These are phyloP conservation scores for Monochamus saltuarius DNA, from an alignment of 1,140 invertebrate genomes.

Conservation along the genomic window DNA sequence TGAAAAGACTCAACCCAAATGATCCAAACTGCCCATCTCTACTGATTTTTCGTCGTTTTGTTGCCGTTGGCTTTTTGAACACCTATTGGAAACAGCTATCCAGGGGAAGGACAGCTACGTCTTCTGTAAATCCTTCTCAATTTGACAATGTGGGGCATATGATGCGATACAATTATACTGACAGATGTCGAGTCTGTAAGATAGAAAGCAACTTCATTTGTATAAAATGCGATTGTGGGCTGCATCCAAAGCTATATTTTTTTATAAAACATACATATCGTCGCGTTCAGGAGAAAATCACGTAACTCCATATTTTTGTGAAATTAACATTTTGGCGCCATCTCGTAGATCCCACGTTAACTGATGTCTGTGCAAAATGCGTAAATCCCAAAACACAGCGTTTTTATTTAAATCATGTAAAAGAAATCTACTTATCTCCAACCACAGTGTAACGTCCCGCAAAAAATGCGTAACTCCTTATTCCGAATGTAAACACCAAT, in stretches of 20 bases:
- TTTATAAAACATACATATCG: too few species aligned
- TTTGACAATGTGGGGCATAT: constrained; percentile 11
- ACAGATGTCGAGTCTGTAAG: constrained; percentile 17
- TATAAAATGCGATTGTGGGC: constrained; percentile 25
- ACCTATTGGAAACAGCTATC: constrained; percentile 4
- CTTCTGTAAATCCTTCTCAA: constrained; percentile 6
- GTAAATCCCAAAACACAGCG: too few species aligned
- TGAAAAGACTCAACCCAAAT: constrained; percentile 24
- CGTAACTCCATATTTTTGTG: too few species aligned
- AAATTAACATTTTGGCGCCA: too few species aligned
- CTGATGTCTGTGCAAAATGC: too few species aligned
- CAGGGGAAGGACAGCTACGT: background rate
- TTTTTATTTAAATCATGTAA: too few species aligned
- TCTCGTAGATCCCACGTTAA: too few species aligned
- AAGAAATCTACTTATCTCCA: too few species aligned
- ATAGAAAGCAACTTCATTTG: constrained; percentile 20
- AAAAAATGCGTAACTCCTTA: too few species aligned
- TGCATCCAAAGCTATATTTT: constrained; percentile 23
- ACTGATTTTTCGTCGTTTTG: constrained; percentile 10
- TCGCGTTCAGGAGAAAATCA: too few species aligned
- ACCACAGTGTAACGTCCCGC: too few species aligned
- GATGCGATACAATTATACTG: constrained; percentile 14
- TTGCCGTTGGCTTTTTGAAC: constrained; percentile 17
- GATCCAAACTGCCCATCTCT: constrained; percentile 4
- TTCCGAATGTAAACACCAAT: too few species aligned